Conservation (phyloP, 2,113 vertebrate species). For the Notiomystis cincta region DNA sequence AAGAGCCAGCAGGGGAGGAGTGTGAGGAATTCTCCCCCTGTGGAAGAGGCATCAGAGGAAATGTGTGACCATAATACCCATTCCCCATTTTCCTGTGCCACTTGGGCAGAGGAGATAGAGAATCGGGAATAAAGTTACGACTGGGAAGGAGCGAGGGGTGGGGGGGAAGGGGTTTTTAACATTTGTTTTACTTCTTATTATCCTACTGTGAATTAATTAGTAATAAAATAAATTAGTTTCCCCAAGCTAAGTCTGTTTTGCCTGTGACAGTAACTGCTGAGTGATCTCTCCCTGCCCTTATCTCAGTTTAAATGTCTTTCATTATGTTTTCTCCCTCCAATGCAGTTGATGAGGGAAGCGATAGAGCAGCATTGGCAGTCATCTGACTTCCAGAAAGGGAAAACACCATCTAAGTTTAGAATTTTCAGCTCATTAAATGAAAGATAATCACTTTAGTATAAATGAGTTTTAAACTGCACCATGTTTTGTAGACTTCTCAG, state of each 20-base stretch:
- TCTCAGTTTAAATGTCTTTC: neutral
- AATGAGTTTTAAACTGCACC: neutral
- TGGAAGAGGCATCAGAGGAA: no score
- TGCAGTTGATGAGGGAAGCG: fast-evolving
- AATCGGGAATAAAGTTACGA: neutral
- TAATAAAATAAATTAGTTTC: neutral
- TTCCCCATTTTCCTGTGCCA: neutral
- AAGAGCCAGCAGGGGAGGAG: neutral
- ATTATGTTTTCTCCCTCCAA: neutral
- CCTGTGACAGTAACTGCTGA: neutral
- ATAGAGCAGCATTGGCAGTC: neutral
- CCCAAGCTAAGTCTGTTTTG: neutral
- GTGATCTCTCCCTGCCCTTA: neutral
- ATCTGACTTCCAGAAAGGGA: neutral
- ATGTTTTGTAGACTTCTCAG: neutral
- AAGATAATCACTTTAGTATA: neutral
- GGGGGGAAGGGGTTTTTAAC: neutral
- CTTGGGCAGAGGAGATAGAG: neutral
- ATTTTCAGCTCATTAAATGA: neutral
- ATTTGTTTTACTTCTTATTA: neutral
- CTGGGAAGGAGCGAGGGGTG: neutral
- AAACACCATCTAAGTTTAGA: neutral
- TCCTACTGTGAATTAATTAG: neutral
- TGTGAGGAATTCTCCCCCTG: neutral
- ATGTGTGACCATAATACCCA: neutral